Evolutionary conservation across 2,797 vertebrate genomes (phyloP).

Genomic region (Cyprinella venusta): DNA sequence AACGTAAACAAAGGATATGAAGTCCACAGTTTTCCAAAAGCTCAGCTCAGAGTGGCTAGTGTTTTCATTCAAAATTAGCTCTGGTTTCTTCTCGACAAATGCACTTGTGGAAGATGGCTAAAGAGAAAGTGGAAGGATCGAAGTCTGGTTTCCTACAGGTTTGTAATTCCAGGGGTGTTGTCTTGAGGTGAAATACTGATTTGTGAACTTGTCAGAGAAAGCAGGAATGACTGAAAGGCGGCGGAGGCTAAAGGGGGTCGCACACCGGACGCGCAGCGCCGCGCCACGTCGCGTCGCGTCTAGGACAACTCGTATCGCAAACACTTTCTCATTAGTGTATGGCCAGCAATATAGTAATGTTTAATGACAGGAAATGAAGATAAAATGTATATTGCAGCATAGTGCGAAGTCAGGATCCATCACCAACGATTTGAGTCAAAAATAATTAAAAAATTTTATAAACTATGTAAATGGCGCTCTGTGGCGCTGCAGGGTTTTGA

Average conservation of each 20-base stretch:
- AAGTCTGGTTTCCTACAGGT: constrained; percentile 68
- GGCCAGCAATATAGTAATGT: no score
- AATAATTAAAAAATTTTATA: no score
- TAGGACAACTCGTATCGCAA: no score
- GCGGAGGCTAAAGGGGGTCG: constrained; percentile 70
- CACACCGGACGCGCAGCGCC: no score
- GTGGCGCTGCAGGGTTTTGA: no score
- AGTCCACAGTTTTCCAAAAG: constrained; percentile 64
- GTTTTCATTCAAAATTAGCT: constrained; percentile 31
- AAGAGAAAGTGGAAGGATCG: constrained; percentile 25
- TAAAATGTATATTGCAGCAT: no score
- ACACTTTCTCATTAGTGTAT: no score
- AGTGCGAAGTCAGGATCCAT: no score
- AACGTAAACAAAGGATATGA: constrained; percentile 77
- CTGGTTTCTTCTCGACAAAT: neutral
- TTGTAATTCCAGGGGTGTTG: constrained; percentile 66
- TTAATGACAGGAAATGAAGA: no score
- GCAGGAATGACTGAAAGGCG: constrained; percentile 41
- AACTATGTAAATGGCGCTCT: no score
- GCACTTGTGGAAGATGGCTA: constrained; percentile 21
- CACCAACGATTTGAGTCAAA: no score
- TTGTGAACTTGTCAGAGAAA: constrained; percentile 53
- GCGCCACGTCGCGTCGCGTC: no score
- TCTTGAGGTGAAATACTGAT: constrained; percentile 66
- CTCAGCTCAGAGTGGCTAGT: constrained; percentile 65